Evolutionary conservation across 2,888 invertebrate species (phyloP).

Genomic region (Scaptomyza flava): DNA sequence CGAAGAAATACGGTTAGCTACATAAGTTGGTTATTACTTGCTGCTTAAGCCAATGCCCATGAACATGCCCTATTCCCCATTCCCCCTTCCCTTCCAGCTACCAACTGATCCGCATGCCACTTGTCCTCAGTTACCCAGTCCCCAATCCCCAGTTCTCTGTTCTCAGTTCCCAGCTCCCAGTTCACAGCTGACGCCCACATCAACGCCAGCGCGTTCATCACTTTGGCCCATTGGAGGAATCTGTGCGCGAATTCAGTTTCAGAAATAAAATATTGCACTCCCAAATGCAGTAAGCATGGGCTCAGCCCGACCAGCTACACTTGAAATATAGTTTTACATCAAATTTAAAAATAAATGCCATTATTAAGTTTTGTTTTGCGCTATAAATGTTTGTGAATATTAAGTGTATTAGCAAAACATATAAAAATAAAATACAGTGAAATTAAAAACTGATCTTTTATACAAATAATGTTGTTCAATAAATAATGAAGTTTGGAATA

Average conservation of each 20-base stretch:
- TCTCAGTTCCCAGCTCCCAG: not conserved
- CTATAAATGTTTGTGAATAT: no score
- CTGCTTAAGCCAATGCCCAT: slow-evolving; percentile 68
- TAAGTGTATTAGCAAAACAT: no score
- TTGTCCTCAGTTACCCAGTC: no score
- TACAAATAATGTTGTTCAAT: no score
- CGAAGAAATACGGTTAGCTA: slow-evolving; percentile 75
- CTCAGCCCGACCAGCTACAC: slow-evolving; percentile 33
- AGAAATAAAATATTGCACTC: slow-evolving; percentile 73
- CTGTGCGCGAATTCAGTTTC: slow-evolving; percentile 61
- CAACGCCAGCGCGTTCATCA: slow-evolving; percentile 23
- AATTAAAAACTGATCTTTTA: no score
- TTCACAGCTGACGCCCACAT: not conserved
- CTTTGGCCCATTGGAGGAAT: slow-evolving; percentile 36
- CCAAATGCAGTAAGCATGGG: slow-evolving; percentile 54
- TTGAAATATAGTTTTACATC: not conserved
- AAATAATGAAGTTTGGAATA: no score
- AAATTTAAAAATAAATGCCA: no score
- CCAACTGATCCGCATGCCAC: not conserved
- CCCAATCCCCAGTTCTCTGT: not conserved
- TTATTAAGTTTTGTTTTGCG: no score
- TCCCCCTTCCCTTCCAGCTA: no score
- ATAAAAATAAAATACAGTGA: no score
- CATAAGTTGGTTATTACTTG: slow-evolving; percentile 79
- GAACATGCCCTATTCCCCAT: slow-evolving; percentile 2